phyloP scores from a whole-genome alignment of 2,888 invertebrate genomes.

The Pyrrhosoma nymphula region DNA sequence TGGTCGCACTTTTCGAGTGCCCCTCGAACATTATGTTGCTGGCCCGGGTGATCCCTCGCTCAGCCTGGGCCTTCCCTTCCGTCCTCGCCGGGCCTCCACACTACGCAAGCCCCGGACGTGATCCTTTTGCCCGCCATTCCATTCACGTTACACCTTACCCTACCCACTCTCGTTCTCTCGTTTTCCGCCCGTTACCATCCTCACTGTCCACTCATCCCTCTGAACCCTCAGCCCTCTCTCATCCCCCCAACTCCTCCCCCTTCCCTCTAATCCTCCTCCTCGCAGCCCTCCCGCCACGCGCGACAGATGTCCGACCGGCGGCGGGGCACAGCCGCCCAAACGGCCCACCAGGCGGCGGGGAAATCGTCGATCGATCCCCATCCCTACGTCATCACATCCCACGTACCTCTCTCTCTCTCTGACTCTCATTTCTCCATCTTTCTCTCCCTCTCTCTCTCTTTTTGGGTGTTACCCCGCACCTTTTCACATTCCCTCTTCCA shows the following conservation, averaged over 20 bases:
- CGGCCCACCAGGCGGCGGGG: slow-evolving; percentile 57
- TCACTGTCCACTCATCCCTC: not conserved
- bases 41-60: not conserved
- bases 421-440: not conserved
- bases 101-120: not conserved
- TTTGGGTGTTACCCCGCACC: not conserved
- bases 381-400: not conserved
- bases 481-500: no score
- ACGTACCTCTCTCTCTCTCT: not conserved
- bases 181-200: no score
- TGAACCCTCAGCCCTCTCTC: not conserved
- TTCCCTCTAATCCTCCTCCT: not conserved
- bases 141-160: not conserved
- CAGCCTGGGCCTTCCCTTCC: no score
- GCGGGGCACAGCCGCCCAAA: not conserved
- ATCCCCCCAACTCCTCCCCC: not conserved
- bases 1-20: no score
- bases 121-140: not conserved
- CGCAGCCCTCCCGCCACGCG: not conserved
- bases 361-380: slow-evolving; percentile 30
- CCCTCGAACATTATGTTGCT: not conserved
- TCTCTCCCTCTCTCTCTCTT: not conserved
- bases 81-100: not conserved
- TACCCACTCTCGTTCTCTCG: not conserved
- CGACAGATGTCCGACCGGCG: slow-evolving; percentile 46